Evolutionary conservation across 2,888 invertebrate genomes (phyloP), one percentile per base, ranked within the genome.

Genomic region (Mystacides longicornis): DNA sequence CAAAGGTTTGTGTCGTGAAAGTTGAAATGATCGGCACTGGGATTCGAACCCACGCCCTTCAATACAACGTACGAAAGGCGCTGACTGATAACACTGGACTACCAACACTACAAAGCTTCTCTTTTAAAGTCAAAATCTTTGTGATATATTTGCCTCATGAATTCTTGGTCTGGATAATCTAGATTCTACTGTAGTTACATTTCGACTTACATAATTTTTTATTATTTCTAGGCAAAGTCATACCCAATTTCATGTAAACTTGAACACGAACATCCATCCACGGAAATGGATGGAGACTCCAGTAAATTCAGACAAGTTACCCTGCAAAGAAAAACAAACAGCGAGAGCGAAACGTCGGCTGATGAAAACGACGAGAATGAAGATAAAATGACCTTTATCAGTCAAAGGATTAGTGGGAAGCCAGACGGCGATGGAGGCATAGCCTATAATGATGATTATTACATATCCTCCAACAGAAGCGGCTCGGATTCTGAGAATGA

Each of bases 401-500:
- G 65, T 62, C 76, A 71, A 54, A 75, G 77, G 1, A 67, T 69
- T 45, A 72, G 71, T 0, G 52, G 57, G n/a, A 59, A 56, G 67
- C 68, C 42, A 68, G 70, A 58, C n/a, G 19, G 52, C 1, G 58
- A 58, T 9, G 37, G 49, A 2, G 46, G 46, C 23, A 37, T 14
- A 14, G 55, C 52, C 42, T 58, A 59, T 16, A 53, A 68, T 67
- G 57, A 69, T 69, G 64, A 74, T 20, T 76, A 77, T 5, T 78
- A 75, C 61, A 69, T 81, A 67, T 75, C 80, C 1, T 78, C 81
- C 48, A 63, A 74, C 69, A 49, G 69, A 65, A 73, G 85, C 55
- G 86, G 86, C 59, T 85, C 86, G 0, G 88, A 88, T 66, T 86
- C 86, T 0, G 88, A 88, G 62, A 85, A 85, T 64, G 87, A 87